These are phyloP conservation scores for Cynopterus sphinx DNA, from an alignment of 2,797 vertebrate species.

Conservation along the genomic window DNA sequence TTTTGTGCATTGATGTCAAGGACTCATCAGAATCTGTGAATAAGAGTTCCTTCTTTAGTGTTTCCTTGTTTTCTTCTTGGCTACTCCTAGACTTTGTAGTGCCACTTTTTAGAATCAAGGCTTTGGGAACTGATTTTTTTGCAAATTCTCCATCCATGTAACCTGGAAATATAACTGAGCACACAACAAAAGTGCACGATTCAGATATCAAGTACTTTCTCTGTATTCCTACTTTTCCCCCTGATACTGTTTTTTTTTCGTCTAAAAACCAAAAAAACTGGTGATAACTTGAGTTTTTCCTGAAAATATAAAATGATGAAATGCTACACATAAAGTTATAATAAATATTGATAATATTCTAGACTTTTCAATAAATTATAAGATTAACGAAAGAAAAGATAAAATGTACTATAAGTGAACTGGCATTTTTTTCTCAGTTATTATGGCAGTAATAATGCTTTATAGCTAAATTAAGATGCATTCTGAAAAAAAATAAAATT, in stretches of 20 bases:
- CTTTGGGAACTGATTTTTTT: constrained; percentile 29
- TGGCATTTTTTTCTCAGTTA: background rate
- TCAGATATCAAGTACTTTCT: background rate
- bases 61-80: background rate
- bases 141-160: constrained; percentile 16
- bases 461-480: background rate
- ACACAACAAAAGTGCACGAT: constrained; percentile 45
- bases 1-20: background rate
- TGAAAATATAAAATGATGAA: constrained; percentile 25
- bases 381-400: background rate
- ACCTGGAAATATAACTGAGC: constrained; percentile 67
- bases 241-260: background rate
- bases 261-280: constrained; percentile 31
- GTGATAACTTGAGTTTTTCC: constrained; percentile 11
- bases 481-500: constrained; percentile 18
- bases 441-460: background rate
- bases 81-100: background rate
- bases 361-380: background rate
- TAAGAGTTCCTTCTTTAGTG: background rate
- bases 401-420: background rate
- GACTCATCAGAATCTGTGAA: background rate
- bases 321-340: background rate
- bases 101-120: background rate
- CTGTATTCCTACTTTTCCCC: background rate
- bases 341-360: constrained; percentile 13